Evolutionary conservation across 2,113 vertebrate species (phyloP).

Genomic region (Scolopax mira): DNA sequence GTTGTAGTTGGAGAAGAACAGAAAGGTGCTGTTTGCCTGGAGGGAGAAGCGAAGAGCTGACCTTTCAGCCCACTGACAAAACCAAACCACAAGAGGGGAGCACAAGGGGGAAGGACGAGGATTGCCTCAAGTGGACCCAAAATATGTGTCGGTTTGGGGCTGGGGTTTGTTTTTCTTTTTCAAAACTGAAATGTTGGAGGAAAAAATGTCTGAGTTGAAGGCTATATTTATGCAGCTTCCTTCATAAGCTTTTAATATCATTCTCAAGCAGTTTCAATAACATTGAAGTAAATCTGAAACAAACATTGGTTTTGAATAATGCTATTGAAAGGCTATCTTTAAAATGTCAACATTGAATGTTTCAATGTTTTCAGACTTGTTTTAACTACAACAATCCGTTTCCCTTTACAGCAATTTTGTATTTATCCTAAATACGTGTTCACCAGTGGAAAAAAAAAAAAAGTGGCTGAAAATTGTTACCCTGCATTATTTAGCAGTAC

Average conservation of each 20-base stretch:
- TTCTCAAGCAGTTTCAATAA: not conserved
- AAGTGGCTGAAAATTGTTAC: conserved; percentile 16
- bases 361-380: not conserved
- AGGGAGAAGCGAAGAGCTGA: not conserved
- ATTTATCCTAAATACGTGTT: conserved; percentile 21
- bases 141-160: not conserved
- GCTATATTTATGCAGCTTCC: not conserved
- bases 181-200: not conserved
- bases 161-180: not conserved
- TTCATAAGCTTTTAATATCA: not conserved
- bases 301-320: not conserved
- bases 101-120: not conserved
- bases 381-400: not conserved
- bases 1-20: not conserved
- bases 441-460: not conserved
- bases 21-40: not conserved
- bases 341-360: conserved; percentile 5
- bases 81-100: not conserved
- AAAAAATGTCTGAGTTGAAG: not conserved
- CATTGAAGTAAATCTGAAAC: conserved; percentile 25
- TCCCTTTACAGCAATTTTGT: not conserved
- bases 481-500: not conserved
- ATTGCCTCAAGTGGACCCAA: not conserved
- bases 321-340: not conserved
- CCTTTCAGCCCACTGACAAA: not conserved